Percentiles rank a stretch among this genome's conserved stretches.
Conservation (phyloP, 2,113 vertebrate species). For the Poeciliopsis prolifica region DNA sequence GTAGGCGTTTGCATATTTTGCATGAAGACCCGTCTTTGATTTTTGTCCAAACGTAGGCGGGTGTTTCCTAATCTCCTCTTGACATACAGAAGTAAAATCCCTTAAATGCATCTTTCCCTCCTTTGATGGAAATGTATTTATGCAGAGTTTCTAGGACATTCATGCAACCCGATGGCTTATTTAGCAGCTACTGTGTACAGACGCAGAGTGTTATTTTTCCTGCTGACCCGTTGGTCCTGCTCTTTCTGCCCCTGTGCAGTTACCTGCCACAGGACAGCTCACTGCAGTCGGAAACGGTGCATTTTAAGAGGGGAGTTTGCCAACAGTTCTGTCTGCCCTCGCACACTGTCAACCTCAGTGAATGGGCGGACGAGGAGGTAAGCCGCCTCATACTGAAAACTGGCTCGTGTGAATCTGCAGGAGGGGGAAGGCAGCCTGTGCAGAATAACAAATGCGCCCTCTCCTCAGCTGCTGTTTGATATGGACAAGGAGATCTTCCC, state of each 20-base stretch:
- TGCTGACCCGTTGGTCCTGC: not conserved
- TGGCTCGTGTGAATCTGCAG: not conserved
- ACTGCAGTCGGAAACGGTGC: constrained; percentile 93
- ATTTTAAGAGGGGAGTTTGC: constrained; percentile 92
- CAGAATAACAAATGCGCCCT: not conserved
- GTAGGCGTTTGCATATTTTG: not conserved
- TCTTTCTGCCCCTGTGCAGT: constrained; percentile 65
- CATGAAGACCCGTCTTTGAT: not conserved
- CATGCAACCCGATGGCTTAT: not conserved
- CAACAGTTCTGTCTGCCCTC: constrained; percentile 98
- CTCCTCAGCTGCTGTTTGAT: constrained; percentile 88
- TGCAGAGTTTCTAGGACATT: not conserved
- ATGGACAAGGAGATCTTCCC: constrained; percentile 95
- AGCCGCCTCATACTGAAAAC: not conserved
- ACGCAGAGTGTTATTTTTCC: not conserved
- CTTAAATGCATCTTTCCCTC: too few species aligned
- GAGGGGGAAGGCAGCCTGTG: not conserved
- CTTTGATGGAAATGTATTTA: not conserved
- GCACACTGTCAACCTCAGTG: constrained; percentile 92
- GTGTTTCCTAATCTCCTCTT: too few species aligned
- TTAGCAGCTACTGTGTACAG: not conserved
- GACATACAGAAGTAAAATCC: too few species aligned
- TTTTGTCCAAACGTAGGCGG: too few species aligned
- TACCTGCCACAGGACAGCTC: constrained; percentile 92
- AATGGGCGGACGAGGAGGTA: constrained; percentile 97